Evolutionary conservation across 2,797 vertebrate species (phyloP).

Genomic region (Masticophis lateralis): DNA sequence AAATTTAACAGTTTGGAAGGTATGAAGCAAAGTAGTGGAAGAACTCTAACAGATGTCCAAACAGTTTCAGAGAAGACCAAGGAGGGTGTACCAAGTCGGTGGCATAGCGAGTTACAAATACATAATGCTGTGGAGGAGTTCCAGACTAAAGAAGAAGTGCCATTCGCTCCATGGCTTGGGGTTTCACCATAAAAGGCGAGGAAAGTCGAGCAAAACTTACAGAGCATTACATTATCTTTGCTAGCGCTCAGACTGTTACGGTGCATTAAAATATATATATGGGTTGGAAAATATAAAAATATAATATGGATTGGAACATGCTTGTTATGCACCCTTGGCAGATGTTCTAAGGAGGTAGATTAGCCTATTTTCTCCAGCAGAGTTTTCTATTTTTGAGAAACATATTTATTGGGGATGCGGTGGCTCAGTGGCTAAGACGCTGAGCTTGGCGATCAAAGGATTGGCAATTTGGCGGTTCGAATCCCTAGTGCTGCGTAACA

Average conservation of each 20-base stretch:
- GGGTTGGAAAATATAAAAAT: not conserved
- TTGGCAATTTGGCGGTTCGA: too few species aligned
- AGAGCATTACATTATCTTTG: not conserved
- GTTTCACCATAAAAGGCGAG: conserved; percentile 26
- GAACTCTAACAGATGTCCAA: not conserved
- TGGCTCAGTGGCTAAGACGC: too few species aligned
- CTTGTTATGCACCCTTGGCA: not conserved
- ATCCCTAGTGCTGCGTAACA: too few species aligned
- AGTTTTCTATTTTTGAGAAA: not conserved
- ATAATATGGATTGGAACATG: not conserved
- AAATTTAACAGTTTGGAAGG: not conserved
- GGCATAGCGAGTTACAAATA: not conserved
- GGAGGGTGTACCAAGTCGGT: not conserved
- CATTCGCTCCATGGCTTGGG: not conserved
- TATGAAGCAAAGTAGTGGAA: not conserved
- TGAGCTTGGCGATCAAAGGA: too few species aligned
- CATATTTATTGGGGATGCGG: not conserved
- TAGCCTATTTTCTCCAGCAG: not conserved
- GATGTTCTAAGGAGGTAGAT: not conserved
- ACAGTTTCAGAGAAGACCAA: not conserved
- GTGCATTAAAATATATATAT: not conserved
- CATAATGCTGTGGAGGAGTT: not conserved
- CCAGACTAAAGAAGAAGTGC: not conserved
- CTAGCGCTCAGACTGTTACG: not conserved
- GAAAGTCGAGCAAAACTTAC: not conserved